Percentiles rank a stretch among this genome's conserved stretches.
Evolutionary conservation across 2,888 invertebrate species (phyloP).

Genomic region (Scaptomyza tumidula): DNA sequence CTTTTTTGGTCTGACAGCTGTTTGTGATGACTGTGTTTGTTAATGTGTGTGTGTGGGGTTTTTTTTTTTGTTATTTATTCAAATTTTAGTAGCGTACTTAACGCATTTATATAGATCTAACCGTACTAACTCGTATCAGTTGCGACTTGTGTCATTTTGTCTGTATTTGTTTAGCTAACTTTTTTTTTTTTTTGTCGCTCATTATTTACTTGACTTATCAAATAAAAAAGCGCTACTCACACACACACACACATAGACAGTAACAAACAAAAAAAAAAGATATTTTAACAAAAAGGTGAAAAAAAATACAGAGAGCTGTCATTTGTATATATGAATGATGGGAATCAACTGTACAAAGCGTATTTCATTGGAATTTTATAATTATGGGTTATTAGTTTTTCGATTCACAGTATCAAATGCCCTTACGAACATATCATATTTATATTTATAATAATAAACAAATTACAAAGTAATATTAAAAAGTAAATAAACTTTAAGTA

Average conservation of each 20-base stretch:
- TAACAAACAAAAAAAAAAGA: constrained; percentile 18
- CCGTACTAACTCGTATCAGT: constrained; percentile 48
- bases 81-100: constrained; percentile 38
- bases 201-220: constrained; percentile 35
- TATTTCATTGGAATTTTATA: constrained; percentile 22
- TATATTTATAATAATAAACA: neutral
- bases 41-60: neutral
- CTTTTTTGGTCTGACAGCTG: constrained; percentile 21
- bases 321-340: constrained; percentile 15
- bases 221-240: neutral
- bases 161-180: constrained; percentile 9
- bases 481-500: neutral
- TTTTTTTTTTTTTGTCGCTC: constrained; percentile 18
- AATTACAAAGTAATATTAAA: neutral
- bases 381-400: constrained; percentile 11
- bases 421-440: neutral
- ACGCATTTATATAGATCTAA: constrained; percentile 33
- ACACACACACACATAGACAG: constrained; percentile 8
- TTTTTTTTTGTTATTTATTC: constrained; percentile 44
- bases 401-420: constrained; percentile 4
- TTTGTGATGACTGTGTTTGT: constrained; percentile 11
- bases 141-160: constrained; percentile 39
- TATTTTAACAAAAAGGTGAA: neutral
- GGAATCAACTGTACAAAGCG: constrained; percentile 11
- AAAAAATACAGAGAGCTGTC: constrained; percentile 18